Base-by-base conservation (phyloP, 2,888 invertebrate genomes). In the Yponomeuta plumbellus region DNA sequence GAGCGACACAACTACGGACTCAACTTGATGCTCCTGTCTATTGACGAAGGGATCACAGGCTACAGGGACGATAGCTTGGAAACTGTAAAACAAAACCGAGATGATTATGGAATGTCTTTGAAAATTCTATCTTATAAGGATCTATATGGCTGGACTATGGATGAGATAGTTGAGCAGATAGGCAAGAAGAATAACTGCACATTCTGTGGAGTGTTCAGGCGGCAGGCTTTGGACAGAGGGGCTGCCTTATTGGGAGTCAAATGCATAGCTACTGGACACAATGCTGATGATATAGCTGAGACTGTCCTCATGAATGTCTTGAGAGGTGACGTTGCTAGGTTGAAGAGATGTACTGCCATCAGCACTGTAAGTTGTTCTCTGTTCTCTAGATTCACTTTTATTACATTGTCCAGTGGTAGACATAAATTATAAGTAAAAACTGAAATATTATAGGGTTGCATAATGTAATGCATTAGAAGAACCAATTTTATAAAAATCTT, bases 91-190 rank as follows among this genome's bases (percentile, higher is more conserved):
- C 94, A 96, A 80, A 99, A 99, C 81, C 93, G 97, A 67, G 95
- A 96, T 75, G 98, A 99, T 82, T 99, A 99, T 90, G 94, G 94
- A 74, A 95, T 99, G 90, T 96, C 98, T 0, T 88, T 99, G 58
- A 98, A 97, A 91, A 97, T 99, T 69, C 91, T 99, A 10, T 99
- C 99, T 0, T 99, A 99, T 80, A 96, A 98, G 89, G 98, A 99
- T 75, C 90, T 99, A 5, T 99, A 99, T 90, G 99, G 99, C 0
- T 99, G 99, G 99, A 99, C 99, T 4, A 99, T 99, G 98, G 99
- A 99, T 90, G 96, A 96, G 76, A 99, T 99, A 82, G 99, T 99
- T 0, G 93, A 93, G 61, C 95, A 96, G 84, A 96, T 96, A 76
- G 93, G 93, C 0, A 93, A 96, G 66, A 98, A 97, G 80, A 99